Evolutionary conservation across 2,888 invertebrate species (phyloP).

Genomic region (Chloroclysta siterata): DNA sequence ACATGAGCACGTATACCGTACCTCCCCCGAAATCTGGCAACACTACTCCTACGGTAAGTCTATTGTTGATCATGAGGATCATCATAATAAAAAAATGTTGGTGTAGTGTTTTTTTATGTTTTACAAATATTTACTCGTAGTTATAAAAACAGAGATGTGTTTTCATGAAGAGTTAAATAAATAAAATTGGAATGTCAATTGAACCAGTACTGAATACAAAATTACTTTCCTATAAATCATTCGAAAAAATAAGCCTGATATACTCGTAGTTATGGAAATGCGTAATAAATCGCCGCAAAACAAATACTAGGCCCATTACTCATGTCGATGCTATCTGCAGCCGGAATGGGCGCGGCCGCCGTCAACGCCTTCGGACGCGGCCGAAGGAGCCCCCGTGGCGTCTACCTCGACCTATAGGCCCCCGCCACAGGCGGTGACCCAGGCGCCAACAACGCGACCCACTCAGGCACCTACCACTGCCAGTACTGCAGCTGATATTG

Average conservation of each 20-base stretch:
- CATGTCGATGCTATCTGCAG: slow-evolving; percentile 74
- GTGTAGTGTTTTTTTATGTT: not conserved
- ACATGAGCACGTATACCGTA: slow-evolving; percentile 89
- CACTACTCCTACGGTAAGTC: slow-evolving; percentile 89
- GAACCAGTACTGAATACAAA: not conserved
- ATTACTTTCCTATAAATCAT: slow-evolving; percentile 1
- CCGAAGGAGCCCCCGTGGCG: slow-evolving; percentile 74
- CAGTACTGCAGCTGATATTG: slow-evolving; percentile 41
- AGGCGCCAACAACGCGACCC: slow-evolving; percentile 48
- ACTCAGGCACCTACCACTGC: slow-evolving; percentile 39
- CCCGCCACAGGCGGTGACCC: slow-evolving; percentile 46
- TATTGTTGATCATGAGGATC: not conserved
- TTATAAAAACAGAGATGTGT: not conserved
- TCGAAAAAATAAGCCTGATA: slow-evolving; percentile 44
- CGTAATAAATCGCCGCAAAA: slow-evolving; percentile 53
- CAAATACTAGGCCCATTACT: slow-evolving; percentile 55
- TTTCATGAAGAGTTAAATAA: not conserved
- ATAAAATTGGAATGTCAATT: not conserved
- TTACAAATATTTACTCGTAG: not conserved
- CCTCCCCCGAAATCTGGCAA: slow-evolving; percentile 86
- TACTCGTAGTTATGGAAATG: slow-evolving; percentile 47
- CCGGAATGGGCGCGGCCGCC: slow-evolving; percentile 93
- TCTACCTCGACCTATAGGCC: slow-evolving; percentile 54
- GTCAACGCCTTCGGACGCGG: slow-evolving; percentile 86
- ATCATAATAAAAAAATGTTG: not conserved